Base-by-base conservation (phyloP, 2,888 invertebrate species). In the Apodemia zela region DNA sequence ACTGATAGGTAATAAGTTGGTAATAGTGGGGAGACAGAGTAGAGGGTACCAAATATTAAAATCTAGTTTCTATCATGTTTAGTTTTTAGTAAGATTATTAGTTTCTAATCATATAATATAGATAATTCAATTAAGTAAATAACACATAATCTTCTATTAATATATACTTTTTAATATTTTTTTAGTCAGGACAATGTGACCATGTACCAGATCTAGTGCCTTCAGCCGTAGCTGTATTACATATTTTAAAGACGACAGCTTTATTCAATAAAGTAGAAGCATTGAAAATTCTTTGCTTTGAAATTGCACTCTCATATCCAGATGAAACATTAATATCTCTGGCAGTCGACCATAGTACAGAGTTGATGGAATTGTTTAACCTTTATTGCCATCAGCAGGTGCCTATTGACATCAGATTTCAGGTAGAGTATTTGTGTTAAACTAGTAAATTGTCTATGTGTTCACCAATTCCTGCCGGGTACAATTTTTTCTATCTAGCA, bases 261-360 rank as follows among this genome's bases (percentile, higher is more conserved):
- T 59, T 68, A 0, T 42, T 78, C 15, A 69, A 61, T 35, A 79
- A 75, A 54, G 70, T 75, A 5, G 78, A 78, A 3, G 65, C 71
- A 6, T 63, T 86, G 38, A 79, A 79, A 67, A 65, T 61, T 18
- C 62, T 81, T 42, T 80, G 78, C 60, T 81, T 80, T 66, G 78
- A 85, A 8, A 79, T 78, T 18, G 65, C 88, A 2, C 45, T 76
- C n/a, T 72, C 70, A n/a, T 85, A 78, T 65, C 85, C 89, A 38
- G 72, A 78, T 62, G 69, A 77, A 47, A 74, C 73, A 21, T 70
- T 84, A 2, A 66, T 73, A 45, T 68, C 68, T 15, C 60, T 80
- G 8, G 74, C 71, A 2, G 69, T 69, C 7, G 63, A 72, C 3
- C 72, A 83, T 49, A 65, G 70, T 57, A 59, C 67, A 35, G 75